A percentile compares a stretch with the other conserved stretches of the same genome.
Conservation (phyloP, 2,888 invertebrate genomes). For the Listrodromus nycthemerus region DNA sequence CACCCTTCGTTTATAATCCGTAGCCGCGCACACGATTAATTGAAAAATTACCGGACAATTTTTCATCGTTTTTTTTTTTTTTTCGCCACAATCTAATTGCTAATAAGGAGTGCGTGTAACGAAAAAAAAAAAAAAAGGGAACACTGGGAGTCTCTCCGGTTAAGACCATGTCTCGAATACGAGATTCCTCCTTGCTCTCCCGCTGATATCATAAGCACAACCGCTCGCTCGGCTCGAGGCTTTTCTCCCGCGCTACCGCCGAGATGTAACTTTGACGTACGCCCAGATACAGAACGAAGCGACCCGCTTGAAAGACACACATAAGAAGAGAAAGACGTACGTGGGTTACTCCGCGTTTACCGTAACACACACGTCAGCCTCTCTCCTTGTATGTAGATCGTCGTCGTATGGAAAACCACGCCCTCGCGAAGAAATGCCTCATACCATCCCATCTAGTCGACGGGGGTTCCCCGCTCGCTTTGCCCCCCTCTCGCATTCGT, state of each 20-base stretch:
- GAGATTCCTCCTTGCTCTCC: background rate
- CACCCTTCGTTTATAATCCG: too few relatives aligned
- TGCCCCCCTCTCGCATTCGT: constrained; percentile 65
- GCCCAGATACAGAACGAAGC: constrained; percentile 32
- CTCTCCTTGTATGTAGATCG: constrained; percentile 79
- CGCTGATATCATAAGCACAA: constrained; percentile 34
- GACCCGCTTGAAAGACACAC: background rate
- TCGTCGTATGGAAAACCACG: constrained; percentile 81
- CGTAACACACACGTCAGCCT: constrained; percentile 9
- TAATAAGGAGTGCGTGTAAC: background rate
- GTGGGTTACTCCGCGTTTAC: constrained; percentile 3
- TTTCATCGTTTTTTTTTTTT: background rate
- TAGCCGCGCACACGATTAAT: background rate
- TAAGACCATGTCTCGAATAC: background rate
- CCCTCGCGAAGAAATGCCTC: constrained; percentile 78
- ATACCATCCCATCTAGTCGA: constrained; percentile 54
- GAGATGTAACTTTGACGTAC: constrained; percentile 64
- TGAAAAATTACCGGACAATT: background rate
- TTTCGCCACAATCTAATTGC: background rate
- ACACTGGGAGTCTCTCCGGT: too few relatives aligned
- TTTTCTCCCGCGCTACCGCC: constrained; percentile 36
- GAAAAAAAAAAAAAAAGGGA: background rate
- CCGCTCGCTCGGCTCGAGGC: constrained; percentile 42
- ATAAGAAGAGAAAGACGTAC: constrained; percentile 26
- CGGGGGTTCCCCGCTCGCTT: constrained; percentile 25